Evolutionary conservation across 2,113 vertebrate genomes (phyloP), one percentile per base, ranked within the genome.

Genomic region (Sitta europaea): DNA sequence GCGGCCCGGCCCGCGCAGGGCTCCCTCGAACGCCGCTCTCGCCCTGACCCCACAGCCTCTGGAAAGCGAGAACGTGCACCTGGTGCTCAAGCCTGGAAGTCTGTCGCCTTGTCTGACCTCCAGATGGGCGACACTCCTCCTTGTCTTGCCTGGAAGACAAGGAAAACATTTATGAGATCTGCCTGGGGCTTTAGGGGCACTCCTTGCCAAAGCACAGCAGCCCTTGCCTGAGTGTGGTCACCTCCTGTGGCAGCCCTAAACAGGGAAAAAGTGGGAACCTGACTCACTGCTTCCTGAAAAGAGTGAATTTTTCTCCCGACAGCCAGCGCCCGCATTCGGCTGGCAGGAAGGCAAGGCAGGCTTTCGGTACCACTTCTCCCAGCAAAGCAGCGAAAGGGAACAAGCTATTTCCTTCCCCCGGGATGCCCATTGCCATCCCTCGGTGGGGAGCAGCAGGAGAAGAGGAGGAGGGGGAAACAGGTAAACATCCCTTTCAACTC

Each of bases 211-310:
- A 75, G 74, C 13, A 18, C 66, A 24, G 48, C 33, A 53, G 8
- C 24, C 9, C 1, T 2, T 28, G 18, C 27, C 47, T 20, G 19
- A 53, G 25, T 0, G 0, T 4, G 7, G 53, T 48, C 59, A 6
- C 28, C 24, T 50, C 48, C 22, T 3, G 2, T 2, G 6, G 58
- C 35, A 51, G 6, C 1, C 0, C 28, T 20, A 20, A 62, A 31
- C 9, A 9, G 31, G 31, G 17, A 14, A 29, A 21, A 36, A 67
- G 35, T 12, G 20, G 21, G 67, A 50, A 65, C 7, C 27, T 50
- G 51, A 40, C 31, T 38, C 40, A 38, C 1, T 63, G 48, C 33
- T 71, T 29, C 59, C 43, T 6, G 3, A 27, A 53, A 72, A 53
- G 18, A 85, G 5, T 1, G 2, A 74, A 51, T 48, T 68, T 35